Conservation (phyloP, 1,140 invertebrate species). For the Steinernema feltiae region DNA sequence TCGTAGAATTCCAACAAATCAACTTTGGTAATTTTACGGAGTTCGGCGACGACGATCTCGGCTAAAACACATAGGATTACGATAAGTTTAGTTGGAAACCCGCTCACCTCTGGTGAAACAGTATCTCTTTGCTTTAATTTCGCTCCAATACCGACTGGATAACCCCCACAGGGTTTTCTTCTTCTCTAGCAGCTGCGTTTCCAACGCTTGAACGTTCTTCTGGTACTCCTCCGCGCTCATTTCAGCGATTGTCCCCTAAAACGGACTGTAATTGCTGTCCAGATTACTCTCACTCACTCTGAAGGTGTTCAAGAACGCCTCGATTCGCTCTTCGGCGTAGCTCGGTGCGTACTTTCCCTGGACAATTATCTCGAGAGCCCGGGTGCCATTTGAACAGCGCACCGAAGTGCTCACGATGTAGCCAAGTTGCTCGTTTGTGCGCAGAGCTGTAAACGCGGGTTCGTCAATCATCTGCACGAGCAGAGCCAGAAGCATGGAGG, state of each 20-base stretch:
- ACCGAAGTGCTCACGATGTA: constrained; percentile 87
- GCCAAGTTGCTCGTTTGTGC: constrained; percentile 85
- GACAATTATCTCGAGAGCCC: constrained; percentile 78
- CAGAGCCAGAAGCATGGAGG: constrained; percentile 77
- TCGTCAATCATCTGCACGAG: constrained; percentile 80
- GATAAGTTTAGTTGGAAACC: no score
- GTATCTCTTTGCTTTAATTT: constrained; percentile 79
- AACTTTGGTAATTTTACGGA: constrained; percentile 72
- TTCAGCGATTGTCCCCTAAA: constrained; percentile 67
- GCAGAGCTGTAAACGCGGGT: constrained; percentile 79
- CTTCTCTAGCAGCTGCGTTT: constrained; percentile 74
- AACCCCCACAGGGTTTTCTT: constrained; percentile 75
- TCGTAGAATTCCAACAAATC: constrained; percentile 77
- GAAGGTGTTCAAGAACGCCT: constrained; percentile 75
- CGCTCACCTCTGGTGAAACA: constrained; percentile 81
- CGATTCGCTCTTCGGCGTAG: constrained; percentile 77
- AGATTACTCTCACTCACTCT: constrained; percentile 63
- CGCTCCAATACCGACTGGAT: constrained; percentile 72
- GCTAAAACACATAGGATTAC: no score
- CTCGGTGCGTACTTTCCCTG: constrained; percentile 78
- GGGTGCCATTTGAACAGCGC: constrained; percentile 69
- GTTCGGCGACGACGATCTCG: constrained; percentile 74
- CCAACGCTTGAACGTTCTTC: constrained; percentile 73
- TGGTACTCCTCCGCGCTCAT: constrained; percentile 78
- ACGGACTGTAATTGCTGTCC: neutral